Base-by-base conservation (phyloP, 2,797 vertebrate genomes). In the Lepidocolaptes lacrymiger region DNA sequence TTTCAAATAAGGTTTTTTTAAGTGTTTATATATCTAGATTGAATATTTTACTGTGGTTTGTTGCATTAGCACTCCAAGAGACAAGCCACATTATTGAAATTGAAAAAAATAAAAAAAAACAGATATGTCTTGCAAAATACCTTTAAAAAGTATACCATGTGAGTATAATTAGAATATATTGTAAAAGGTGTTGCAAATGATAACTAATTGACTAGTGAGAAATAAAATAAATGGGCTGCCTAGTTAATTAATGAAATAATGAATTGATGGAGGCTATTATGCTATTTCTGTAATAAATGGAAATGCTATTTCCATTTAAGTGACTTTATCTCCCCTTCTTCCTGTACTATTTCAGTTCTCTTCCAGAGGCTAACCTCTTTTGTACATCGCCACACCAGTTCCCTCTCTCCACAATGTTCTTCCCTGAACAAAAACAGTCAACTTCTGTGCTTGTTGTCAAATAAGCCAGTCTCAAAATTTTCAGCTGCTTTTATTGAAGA, bases 321-420 rank as follows among this genome's bases (percentile, higher is more conserved):
- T 85, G 59, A 43, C 68, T 85, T 66, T 49, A 56, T 43, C 12
- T 68, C 39, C 9, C 5, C 7, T 89, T 54, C 64, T 48, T 87
- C 39, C 68, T 59, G 44, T 55, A 27, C 24, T 56, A 17, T 62
- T 77, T 89, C 26, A 39, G 24, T 34, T 93, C n/a, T 76, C 32
- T 52, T 74, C 4, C 20, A 79, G 55, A 7, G 1, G 0, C 61
- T 66, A 36, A 41, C 6, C 12, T 72, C 46, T 36, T 49, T 32
- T 0, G 1, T 82, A 17, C 9, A 12, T 12, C 6, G 4, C 9
- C 5, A 18, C 41, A 7, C 7, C 6, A 7, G 28, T 26, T 90
- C 56, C 17, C 6, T 20, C 49, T 59, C 59, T 58, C 1, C 0
- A 5, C 14, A 12, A 12, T 68, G 34, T 30, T 91, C 16, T 21